phyloP scores from a whole-genome alignment of 2,113 vertebrate species.

The Notothenia coriiceps region DNA sequence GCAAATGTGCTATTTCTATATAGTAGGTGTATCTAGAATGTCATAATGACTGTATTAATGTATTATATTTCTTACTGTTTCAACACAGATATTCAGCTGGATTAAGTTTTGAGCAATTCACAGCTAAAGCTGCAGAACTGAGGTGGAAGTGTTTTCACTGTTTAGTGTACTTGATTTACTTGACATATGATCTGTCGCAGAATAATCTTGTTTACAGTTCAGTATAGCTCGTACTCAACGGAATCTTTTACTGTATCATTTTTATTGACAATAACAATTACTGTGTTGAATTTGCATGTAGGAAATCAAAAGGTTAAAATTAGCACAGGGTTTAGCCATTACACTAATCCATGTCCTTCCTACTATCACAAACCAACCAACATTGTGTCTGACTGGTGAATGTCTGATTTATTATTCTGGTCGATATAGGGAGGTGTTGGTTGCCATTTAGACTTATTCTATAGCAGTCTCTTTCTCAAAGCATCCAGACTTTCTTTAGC shows the following conservation, averaged over 20 bases:
- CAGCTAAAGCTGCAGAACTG: no score
- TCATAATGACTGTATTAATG: no score
- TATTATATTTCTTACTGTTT: no score
- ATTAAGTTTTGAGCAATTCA: no score
- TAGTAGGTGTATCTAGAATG: no score
- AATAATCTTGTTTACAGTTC: background rate
- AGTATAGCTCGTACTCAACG: background rate
- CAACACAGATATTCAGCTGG: no score
- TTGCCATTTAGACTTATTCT: background rate
- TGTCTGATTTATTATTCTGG: background rate
- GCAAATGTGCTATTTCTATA: no score
- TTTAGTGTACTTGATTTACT: no score
- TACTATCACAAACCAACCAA: constrained; percentile 48
- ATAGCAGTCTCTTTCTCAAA: background rate
- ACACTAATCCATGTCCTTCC: constrained; percentile 75
- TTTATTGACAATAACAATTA: constrained; percentile 38
- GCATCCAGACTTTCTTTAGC: background rate
- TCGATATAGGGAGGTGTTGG: background rate
- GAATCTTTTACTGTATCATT: background rate
- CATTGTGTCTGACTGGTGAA: constrained; percentile 9
- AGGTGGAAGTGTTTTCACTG: no score
- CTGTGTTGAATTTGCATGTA: constrained; percentile 30
- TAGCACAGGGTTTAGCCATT: constrained; percentile 77
- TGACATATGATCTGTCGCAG: no score
- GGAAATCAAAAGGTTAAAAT: constrained; percentile 79